phyloP scores from a whole-genome alignment of 2,888 invertebrate genomes.

The Trichogramma dendrolimi region DNA sequence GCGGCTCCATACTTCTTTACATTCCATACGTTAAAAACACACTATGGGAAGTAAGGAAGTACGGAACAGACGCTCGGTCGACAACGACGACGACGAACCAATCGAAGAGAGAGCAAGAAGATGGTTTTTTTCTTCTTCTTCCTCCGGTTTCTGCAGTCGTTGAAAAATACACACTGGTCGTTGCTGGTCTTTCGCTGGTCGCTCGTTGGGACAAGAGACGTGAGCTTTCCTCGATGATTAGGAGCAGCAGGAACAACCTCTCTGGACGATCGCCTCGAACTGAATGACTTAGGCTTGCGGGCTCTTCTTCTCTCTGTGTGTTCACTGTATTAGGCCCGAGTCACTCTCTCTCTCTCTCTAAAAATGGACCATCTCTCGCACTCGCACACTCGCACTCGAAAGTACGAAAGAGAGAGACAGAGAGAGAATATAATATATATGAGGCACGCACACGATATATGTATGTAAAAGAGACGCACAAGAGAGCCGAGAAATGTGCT shows the following conservation, averaged over 20 bases:
- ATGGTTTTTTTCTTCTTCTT: no score
- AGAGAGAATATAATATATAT: background rate
- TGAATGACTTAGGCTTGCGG: slow-evolving; percentile 22
- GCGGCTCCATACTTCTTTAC: slow-evolving; percentile 93
- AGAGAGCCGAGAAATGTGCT: no score
- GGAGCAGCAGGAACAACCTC: background rate
- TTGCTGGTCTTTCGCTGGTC: no score
- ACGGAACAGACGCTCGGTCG: slow-evolving; percentile 73
- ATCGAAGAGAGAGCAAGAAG: background rate
- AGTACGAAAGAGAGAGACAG: slow-evolving; percentile 1
- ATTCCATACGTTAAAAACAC: slow-evolving; percentile 77
- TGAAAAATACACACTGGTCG: no score
- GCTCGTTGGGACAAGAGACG: background rate
- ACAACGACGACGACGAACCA: background rate
- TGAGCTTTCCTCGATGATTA: slow-evolving; percentile 9
- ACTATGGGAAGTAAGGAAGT: slow-evolving; percentile 96
- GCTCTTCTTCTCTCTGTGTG: background rate
- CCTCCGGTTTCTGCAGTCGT: no score
- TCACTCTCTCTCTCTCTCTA: slow-evolving; percentile 48
- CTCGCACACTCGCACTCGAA: background rate
- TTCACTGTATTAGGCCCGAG: slow-evolving; percentile 38
- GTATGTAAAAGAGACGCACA: no score
- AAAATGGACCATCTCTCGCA: slow-evolving; percentile 46
- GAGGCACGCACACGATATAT: no score
- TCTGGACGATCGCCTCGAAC: slow-evolving; percentile 24